Evolutionary conservation across 2,888 invertebrate genomes (phyloP), one percentile per base, ranked within the genome.

Genomic region (Synanthedon myopaeformis): DNA sequence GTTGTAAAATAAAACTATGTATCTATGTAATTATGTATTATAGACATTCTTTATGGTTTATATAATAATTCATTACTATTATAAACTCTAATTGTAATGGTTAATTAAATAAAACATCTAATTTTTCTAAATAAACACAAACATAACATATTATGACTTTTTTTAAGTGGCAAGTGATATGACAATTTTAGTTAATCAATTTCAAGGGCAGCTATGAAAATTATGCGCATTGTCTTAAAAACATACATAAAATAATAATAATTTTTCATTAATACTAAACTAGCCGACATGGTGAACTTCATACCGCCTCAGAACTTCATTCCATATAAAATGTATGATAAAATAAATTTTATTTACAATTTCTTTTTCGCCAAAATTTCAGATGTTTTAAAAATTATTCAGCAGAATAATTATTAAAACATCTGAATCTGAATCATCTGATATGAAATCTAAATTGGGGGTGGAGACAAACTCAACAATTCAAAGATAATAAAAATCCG

Each of bases 151-250:
- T 23, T 51, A 13, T 52, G 13, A 52, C 14, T 54, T 57, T 55
- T 55, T 78, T 85, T 76, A 88, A 85, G 78, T 86, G 88, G 87
- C 84, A 81, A 89, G 89, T 90, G 90, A 90, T 90, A 90, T 91
- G 90, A 90, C 83, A 74, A 66, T 76, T 68, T 70, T 66, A 57
- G 45, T 64, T 57, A 57, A 54, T 61, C 13, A 42, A 52, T 35
- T 35, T 35, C 35, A 35, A 35, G 35, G 35, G 10, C 35, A 35
- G 35, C 35, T 35, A 35, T 51, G 19, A 45, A 45, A 45, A 13
- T 6, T 23, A 23, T 23, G 23, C 23, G 23, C 23, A 23, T n/a
- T 45, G 14, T 45, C 12, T 45, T 12, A n/a, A n/a, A 45, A n/a
- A 45, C n/a, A n/a, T 2, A 13, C n/a, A 45, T 35, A 1, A 23